Percentiles rank a stretch among this genome's conserved stretches.
Conservation (phyloP, 2,888 invertebrate species). For the Trissoscelio sp. region DNA sequence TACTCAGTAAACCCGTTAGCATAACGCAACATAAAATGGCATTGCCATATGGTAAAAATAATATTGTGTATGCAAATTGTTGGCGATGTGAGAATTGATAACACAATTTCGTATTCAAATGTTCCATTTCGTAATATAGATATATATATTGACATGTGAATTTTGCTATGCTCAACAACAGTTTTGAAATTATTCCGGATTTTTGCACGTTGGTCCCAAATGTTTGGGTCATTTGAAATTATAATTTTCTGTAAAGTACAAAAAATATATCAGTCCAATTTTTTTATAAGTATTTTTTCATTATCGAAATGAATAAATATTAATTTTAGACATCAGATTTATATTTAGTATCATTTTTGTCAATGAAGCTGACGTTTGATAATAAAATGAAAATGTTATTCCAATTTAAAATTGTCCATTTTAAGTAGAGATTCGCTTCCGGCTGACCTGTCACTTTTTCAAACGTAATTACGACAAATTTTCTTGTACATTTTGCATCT, state of each 20-base stretch:
- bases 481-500: slow-evolving; percentile 16
- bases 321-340: too few relatives aligned
- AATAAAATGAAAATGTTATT: neutral
- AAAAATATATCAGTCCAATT: too few relatives aligned
- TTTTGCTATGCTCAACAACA: slow-evolving; percentile 5
- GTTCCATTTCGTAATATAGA: slow-evolving; percentile 12
- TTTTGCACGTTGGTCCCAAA: neutral
- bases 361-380: too few relatives aligned
- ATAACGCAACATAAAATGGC: slow-evolving; percentile 7
- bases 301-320: too few relatives aligned
- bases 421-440: neutral
- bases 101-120: slow-evolving; percentile 30
- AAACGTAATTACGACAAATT: slow-evolving; percentile 6
- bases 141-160: slow-evolving; percentile 7
- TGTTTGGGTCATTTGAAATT: neutral
- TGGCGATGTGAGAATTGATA: slow-evolving; percentile 26
- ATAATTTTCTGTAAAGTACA: slow-evolving; percentile 2
- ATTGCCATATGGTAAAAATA: slow-evolving; percentile 31
- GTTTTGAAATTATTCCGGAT: neutral
- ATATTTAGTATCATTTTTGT: too few relatives aligned
- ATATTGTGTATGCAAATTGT: slow-evolving; percentile 27
- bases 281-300: too few relatives aligned
- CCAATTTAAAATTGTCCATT: neutral
- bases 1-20: slow-evolving; percentile 28
- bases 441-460: slow-evolving; percentile 3